Conservation (phyloP, 2,797 vertebrate genomes). For the Margarornis squamiger region DNA sequence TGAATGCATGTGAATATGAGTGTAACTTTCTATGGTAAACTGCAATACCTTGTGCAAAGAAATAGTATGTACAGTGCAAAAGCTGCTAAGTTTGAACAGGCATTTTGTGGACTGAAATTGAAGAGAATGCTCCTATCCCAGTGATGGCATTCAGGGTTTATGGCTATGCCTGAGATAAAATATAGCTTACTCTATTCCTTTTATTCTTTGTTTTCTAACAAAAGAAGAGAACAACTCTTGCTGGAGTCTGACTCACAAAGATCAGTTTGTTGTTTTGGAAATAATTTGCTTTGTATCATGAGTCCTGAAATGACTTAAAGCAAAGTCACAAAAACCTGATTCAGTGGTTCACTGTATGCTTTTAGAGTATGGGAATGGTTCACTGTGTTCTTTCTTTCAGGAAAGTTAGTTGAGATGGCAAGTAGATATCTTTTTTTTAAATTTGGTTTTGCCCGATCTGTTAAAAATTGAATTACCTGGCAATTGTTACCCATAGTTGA, state of each 20-base stretch:
- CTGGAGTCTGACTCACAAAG: conserved; percentile 35
- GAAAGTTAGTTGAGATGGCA: background rate
- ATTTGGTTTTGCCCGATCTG: background rate
- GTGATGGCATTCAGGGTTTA: background rate
- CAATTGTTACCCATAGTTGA: background rate
- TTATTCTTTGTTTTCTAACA: conserved; percentile 46
- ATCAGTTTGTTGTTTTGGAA: conserved; percentile 45
- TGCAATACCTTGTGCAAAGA: background rate
- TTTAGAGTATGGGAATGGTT: background rate
- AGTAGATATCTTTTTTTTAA: background rate
- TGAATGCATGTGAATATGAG: background rate
- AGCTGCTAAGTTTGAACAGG: background rate
- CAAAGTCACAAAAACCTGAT: conserved; percentile 19
- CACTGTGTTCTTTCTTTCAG: background rate
- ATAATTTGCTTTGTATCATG: conserved; percentile 40
- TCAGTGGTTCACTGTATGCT: background rate
- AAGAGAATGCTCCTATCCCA: background rate
- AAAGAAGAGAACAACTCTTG: background rate
- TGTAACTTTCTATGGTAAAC: background rate
- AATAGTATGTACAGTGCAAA: background rate
- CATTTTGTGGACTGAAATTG: background rate
- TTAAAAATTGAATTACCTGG: background rate
- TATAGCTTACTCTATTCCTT: background rate
- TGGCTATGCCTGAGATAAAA: background rate
- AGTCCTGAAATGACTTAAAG: conserved; percentile 21